Percentiles rank a stretch among this genome's conserved stretches.
These are phyloP conservation scores for Chymomyza costata DNA, from an alignment of 1,140 invertebrate genomes.

Conservation along the genomic window DNA sequence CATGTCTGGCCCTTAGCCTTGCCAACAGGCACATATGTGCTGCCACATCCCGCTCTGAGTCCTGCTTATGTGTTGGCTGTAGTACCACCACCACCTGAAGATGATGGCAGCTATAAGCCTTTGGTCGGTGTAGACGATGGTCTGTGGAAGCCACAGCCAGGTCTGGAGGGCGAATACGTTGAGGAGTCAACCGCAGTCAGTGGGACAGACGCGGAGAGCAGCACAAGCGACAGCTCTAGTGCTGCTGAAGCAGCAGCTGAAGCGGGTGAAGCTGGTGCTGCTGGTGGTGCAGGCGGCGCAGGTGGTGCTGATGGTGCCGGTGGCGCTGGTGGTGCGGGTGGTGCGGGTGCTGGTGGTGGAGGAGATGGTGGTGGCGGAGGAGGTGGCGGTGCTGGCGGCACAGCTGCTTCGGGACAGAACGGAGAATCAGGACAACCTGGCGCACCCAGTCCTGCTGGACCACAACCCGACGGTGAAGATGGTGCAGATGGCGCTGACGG, in stretches of 20 bases:
- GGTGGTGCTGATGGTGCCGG: constrained; percentile 40
- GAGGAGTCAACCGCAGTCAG: constrained; percentile 3
- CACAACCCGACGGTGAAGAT: constrained; percentile 57
- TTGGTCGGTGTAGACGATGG: constrained; percentile 36
- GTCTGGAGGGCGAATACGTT: constrained; percentile 47
- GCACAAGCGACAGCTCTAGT: constrained; percentile 7
- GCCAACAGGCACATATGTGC: constrained; percentile 40
- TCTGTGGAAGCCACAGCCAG: constrained; percentile 42
- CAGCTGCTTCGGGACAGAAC: constrained; percentile 42
- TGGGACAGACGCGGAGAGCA: constrained; percentile 1
- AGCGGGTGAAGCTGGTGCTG: not conserved
- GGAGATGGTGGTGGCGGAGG: constrained; percentile 53
- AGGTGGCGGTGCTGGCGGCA: constrained; percentile 52
- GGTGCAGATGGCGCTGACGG: constrained; percentile 60
- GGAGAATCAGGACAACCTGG: constrained; percentile 47
- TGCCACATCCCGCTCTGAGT: constrained; percentile 25
- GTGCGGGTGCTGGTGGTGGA: constrained; percentile 35
- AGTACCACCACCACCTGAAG: constrained; percentile 40
- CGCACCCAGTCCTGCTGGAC: constrained; percentile 46
- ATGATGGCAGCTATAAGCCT: constrained; percentile 61
- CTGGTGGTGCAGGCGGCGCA: constrained; percentile 20
- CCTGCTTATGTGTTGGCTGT: constrained; percentile 19
- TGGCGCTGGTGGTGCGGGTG: constrained; percentile 32
- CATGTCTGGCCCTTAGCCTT: constrained; percentile 14
- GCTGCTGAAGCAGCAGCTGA: constrained; percentile 4